Percentiles rank a stretch among this genome's conserved stretches.
Evolutionary conservation across 2,113 vertebrate genomes (phyloP).

Genomic region (Mellivora capensis): DNA sequence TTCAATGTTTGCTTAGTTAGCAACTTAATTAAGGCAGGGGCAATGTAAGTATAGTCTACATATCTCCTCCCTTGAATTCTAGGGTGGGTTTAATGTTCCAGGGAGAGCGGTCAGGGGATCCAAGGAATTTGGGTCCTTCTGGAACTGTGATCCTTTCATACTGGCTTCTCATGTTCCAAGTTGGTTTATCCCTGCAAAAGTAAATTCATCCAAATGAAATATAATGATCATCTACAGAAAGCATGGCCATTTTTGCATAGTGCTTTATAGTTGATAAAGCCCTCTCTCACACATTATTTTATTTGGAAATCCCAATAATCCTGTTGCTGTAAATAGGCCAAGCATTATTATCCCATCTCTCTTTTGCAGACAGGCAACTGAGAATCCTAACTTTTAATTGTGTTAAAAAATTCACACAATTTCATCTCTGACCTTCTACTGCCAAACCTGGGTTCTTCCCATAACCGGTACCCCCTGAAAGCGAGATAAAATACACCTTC

Average conservation of each 20-base stretch:
- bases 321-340: background rate
- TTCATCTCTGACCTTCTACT: background rate
- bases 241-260: background rate
- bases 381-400: background rate
- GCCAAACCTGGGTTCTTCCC: background rate
- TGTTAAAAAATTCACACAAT: background rate
- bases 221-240: background rate
- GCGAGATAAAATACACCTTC: background rate
- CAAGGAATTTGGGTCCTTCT: background rate
- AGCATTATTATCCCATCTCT: background rate
- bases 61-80: background rate
- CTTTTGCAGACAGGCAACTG: background rate
- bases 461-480: background rate
- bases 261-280: background rate
- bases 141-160: background rate
- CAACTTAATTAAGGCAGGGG: background rate
- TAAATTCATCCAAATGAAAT: background rate
- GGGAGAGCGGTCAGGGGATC: background rate
- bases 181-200: background rate
- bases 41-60: background rate
- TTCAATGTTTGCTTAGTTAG: background rate
- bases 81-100: background rate
- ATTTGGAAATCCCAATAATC: background rate
- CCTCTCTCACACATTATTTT: background rate
- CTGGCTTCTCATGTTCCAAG: background rate